Evolutionary conservation across 1,140 invertebrate genomes (phyloP), one percentile per base, ranked within the genome.

Genomic region (Nomia melanderi): DNA sequence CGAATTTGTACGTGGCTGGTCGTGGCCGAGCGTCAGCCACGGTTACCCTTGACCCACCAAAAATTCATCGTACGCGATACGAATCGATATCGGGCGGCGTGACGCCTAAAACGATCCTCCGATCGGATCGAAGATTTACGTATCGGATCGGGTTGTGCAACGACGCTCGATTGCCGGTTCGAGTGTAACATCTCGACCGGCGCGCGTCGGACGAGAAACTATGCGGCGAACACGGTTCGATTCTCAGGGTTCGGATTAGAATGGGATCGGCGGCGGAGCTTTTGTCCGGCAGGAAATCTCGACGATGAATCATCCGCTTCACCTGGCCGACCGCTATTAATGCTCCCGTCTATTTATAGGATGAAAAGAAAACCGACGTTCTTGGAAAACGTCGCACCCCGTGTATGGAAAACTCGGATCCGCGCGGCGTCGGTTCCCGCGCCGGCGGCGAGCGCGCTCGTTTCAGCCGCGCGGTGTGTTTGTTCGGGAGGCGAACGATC

Each of bases 341-440:
- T 69, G 67, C 54, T 53, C 14, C 41, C 36, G 53, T 50, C 79
- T 82, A 82, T 82, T 82, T 82, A 82, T 82, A 82, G 79, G 62
- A 72, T 78, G 64, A 82, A 73, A 63, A 60, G 47, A 82, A 78
- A 63, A 71, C 33, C 63, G 63, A 82, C 67, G 65, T 82, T 82
- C 74, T 77, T 77, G 74, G 63, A 64, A 74, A 78, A 66, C 64
- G 71, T 50, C 44, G 36, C 36, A 17, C 41, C 74, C 44, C 56
- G 27, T 36, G 41, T 81, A 81, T 82, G 64, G 44, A 81, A 77
- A 70, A 62, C 60, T 60, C 47, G 36, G 39, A 53, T 53, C 50
- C 63, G 54, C 33, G 25, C 33, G 53, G 60, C 17, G 27, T 29
- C 7, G 11, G 33, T 14, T 31, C 17, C 41, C 41, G 41, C 41